A percentile compares a stretch with the other conserved stretches of the same genome.
phyloP scores from a whole-genome alignment of 1,140 invertebrate genomes.

The Oncopodura yosiiana region DNA sequence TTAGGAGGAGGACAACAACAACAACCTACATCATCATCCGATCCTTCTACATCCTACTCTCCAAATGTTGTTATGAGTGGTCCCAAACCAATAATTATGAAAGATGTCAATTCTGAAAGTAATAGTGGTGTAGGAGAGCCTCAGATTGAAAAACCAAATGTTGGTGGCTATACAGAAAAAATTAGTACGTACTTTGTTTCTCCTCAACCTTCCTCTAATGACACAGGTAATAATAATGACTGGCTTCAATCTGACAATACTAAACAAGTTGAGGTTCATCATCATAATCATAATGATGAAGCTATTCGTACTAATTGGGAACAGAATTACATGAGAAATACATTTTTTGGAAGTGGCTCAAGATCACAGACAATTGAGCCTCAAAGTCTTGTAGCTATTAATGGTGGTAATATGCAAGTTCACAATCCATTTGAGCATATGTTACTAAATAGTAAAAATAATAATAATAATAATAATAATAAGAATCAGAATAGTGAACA shows the following conservation, averaged over 20 bases:
- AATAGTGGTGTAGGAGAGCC: slow-evolving; percentile 1
- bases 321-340: slow-evolving; percentile 33
- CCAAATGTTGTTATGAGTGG: slow-evolving; percentile 8
- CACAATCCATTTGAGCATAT: no score
- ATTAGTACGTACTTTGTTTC: slow-evolving; percentile 17
- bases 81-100: slow-evolving; percentile 19
- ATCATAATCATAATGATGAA: slow-evolving; percentile 5
- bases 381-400: no score
- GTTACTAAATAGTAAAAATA: no score
- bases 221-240: slow-evolving; percentile 4
- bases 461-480: no score
- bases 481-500: no score
- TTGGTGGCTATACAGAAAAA: slow-evolving; percentile 16
- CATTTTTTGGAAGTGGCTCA: slow-evolving; percentile 22
- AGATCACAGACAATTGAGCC: no score
- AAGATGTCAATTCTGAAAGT: neutral
- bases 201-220: neutral
- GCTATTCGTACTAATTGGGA: slow-evolving; percentile 21
- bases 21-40: neutral
- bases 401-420: no score
- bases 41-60: neutral
- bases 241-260: slow-evolving; percentile 24
- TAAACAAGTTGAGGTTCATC: slow-evolving; percentile 12
- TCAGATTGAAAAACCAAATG: slow-evolving; percentile 23
- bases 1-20: neutral